Conservation (phyloP, 2,888 invertebrate species). For the Phortica magna region DNA sequence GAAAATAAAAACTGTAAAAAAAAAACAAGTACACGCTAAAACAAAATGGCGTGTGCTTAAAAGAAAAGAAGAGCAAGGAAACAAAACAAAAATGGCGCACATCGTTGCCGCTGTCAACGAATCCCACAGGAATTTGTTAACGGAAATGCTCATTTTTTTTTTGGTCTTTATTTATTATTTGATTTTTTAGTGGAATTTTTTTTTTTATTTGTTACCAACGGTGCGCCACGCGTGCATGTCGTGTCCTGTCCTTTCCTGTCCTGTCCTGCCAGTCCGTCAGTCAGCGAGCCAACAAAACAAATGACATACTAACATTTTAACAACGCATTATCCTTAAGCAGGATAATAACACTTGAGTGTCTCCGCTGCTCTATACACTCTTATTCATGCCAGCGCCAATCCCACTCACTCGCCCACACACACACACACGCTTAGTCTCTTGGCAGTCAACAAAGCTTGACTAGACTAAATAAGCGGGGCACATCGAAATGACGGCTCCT, state of each 20-base stretch:
- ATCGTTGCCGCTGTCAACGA: constrained; percentile 57
- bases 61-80: background rate
- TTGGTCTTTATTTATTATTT: constrained; percentile 46
- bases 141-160: constrained; percentile 33
- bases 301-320: constrained; percentile 71
- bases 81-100: constrained; percentile 21
- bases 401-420: constrained; percentile 51
- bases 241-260: background rate
- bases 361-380: constrained; percentile 41
- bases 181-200: constrained; percentile 65
- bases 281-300: constrained; percentile 49
- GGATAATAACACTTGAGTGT: constrained; percentile 67
- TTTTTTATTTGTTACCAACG: constrained; percentile 45
- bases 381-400: constrained; percentile 36
- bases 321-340: constrained; percentile 70
- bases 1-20: too few relatives aligned
- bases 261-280: background rate
- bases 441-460: constrained; percentile 15
- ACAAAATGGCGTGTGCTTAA: background rate
- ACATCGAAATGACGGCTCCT: background rate
- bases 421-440: constrained; percentile 37
- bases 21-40: constrained; percentile 14
- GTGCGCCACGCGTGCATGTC: too few relatives aligned
- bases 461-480: constrained; percentile 24
- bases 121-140: constrained; percentile 61